These are phyloP conservation scores for Polymixis flavicincta DNA, from an alignment of 2,888 invertebrate species.

Conservation along the genomic window DNA sequence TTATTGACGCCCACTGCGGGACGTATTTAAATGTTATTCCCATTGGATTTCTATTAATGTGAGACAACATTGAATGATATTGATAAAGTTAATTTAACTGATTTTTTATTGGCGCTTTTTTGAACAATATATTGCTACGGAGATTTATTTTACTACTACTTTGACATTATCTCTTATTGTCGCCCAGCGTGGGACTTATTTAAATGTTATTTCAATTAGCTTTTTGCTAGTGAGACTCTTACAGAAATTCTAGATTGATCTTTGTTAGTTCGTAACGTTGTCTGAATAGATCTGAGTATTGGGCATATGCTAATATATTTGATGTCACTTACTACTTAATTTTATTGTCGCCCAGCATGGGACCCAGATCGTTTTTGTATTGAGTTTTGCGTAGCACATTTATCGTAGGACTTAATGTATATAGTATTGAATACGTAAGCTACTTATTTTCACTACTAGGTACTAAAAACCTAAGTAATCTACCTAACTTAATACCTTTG, in stretches of 20 bases:
- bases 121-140: slow-evolving; percentile 12
- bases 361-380: background rate
- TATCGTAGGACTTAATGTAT: background rate
- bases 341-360: slow-evolving; percentile 40
- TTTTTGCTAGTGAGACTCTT: slow-evolving; percentile 3
- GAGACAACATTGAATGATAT: no score
- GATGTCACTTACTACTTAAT: background rate
- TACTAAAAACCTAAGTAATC: background rate
- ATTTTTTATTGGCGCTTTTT: background rate
- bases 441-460: background rate
- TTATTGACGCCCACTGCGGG: slow-evolving; percentile 55
- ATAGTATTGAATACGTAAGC: background rate
- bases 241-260: slow-evolving; percentile 5
- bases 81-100: slow-evolving; percentile 9
- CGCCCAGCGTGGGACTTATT: slow-evolving; percentile 55
- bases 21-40: slow-evolving; percentile 48
- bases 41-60: slow-evolving; percentile 17
- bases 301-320: background rate
- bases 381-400: background rate
- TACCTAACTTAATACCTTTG: background rate
- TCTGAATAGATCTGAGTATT: slow-evolving; percentile 1
- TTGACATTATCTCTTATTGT: slow-evolving; percentile 28
- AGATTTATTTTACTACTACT: slow-evolving; percentile 10
- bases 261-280: slow-evolving; percentile 32
- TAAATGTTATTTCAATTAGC: slow-evolving; percentile 40